These are phyloP conservation scores for Synodontis membranacea DNA, from an alignment of 2,113 vertebrate genomes.

Conservation along the genomic window DNA sequence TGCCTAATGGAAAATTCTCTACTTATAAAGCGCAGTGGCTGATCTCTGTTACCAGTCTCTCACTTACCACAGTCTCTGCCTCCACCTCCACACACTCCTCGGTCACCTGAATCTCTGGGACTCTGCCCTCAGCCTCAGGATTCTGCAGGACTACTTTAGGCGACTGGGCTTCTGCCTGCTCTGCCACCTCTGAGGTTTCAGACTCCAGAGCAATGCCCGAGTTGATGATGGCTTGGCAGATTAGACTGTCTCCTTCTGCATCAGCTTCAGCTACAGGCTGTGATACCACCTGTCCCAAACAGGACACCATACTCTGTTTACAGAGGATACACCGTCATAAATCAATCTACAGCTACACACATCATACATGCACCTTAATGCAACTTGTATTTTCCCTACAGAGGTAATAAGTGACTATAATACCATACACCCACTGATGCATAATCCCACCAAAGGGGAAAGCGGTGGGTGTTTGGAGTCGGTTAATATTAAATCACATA, in stretches of 20 bases:
- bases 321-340: not conserved
- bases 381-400: not conserved
- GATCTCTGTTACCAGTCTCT: not conserved
- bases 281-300: conserved; percentile 63
- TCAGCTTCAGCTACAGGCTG: conserved; percentile 67
- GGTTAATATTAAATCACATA: not conserved
- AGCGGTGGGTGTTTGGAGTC: not conserved
- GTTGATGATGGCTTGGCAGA: conserved; percentile 93
- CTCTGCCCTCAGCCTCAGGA: conserved; percentile 55
- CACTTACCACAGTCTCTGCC: conserved; percentile 70
- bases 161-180: conserved; percentile 64
- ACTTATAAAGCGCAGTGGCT: not conserved
- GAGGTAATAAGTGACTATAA: not conserved
- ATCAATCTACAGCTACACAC: not conserved
- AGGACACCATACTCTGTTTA: not conserved
- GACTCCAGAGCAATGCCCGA: conserved; percentile 85
- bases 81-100: conserved; percentile 76
- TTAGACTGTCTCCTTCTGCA: conserved; percentile 81
- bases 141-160: conserved; percentile 60
- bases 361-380: not conserved
- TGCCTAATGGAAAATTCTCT: not conserved
- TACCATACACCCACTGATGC: not conserved
- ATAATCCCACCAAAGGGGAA: not conserved
- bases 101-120: conserved; percentile 74
- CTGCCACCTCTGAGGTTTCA: conserved; percentile 63